phyloP scores from a whole-genome alignment of 2,888 invertebrate species.

The Saturnia pavonia region DNA sequence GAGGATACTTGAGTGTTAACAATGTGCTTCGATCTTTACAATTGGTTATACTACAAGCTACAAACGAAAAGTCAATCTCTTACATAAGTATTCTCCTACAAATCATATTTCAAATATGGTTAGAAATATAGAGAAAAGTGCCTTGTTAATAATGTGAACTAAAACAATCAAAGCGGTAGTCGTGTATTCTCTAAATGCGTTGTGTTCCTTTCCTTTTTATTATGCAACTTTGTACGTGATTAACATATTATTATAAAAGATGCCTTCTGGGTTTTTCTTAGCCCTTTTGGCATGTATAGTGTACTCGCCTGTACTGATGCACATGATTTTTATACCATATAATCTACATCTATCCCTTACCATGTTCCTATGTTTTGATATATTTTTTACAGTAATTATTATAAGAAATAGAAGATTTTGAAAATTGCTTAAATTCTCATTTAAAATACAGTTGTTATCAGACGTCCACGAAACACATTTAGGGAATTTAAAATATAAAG shows the following conservation, averaged over 20 bases:
- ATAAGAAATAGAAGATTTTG: too few relatives aligned
- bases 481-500: too few relatives aligned
- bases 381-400: too few relatives aligned
- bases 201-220: neutral
- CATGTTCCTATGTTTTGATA: too few relatives aligned
- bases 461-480: too few relatives aligned
- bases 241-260: neutral
- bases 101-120: conserved; percentile 4
- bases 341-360: too few relatives aligned
- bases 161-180: neutral
- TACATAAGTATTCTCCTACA: conserved; percentile 16
- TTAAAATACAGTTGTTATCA: too few relatives aligned
- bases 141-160: neutral
- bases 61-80: conserved; percentile 26
- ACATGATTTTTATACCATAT: too few relatives aligned
- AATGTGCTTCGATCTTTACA: conserved; percentile 44
- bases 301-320: too few relatives aligned
- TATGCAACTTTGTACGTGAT: neutral
- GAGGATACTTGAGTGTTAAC: conserved; percentile 49
- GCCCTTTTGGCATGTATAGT: neutral
- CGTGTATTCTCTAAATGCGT: neutral
- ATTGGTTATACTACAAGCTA: conserved; percentile 33
- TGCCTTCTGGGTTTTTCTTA: neutral
- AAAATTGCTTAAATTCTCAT: too few relatives aligned
- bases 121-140: neutral